Evolutionary conservation across 2,797 vertebrate genomes (phyloP).

Genomic region (Etheostoma perlongum): DNA sequence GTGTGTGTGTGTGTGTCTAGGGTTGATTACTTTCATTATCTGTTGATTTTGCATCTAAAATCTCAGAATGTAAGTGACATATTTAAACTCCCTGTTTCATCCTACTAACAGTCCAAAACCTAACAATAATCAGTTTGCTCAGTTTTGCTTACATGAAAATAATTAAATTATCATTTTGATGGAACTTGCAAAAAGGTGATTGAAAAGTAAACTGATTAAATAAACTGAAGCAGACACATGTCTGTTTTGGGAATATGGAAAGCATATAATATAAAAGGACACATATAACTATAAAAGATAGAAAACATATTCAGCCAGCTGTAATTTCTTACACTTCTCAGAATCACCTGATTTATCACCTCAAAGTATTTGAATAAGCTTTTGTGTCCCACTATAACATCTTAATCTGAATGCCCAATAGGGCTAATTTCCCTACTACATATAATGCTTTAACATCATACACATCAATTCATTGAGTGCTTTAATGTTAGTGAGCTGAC

Average conservation of each 20-base stretch:
- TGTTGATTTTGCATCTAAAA: neutral
- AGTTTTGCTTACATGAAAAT: neutral
- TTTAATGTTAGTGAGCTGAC: constrained; percentile 1
- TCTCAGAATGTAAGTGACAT: neutral
- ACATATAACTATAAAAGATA: neutral
- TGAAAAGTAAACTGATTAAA: neutral
- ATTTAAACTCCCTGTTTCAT: neutral
- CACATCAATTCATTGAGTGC: neutral
- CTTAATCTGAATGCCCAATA: neutral
- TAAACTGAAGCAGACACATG: neutral
- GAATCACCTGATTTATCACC: constrained; percentile 49
- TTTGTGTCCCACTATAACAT: constrained; percentile 61
- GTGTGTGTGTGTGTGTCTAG: neutral
- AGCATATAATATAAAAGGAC: neutral
- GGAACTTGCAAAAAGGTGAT: neutral
- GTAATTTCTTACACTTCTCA: neutral
- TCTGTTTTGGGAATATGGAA: neutral
- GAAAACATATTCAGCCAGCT: neutral
- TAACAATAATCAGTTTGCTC: neutral
- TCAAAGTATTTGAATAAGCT: constrained; percentile 62
- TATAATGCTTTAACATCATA: neutral
- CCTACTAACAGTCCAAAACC: neutral
- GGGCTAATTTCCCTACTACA: constrained; percentile 38
- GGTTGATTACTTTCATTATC: neutral
- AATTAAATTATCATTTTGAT: neutral